phyloP scores from a whole-genome alignment of 2,888 invertebrate genomes.

The Glaucopsyche alexis region DNA sequence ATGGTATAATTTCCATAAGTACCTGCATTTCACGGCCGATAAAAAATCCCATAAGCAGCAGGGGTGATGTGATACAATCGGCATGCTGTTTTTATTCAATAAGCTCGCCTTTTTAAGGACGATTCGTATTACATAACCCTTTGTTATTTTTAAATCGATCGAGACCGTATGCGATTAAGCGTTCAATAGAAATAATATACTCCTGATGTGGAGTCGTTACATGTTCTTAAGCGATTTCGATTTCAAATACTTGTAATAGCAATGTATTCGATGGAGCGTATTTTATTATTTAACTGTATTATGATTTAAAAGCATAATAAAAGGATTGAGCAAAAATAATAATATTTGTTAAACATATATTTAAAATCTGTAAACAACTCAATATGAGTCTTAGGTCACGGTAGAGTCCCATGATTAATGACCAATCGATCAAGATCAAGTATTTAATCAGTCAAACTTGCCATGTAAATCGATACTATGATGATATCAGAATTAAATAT shows the following conservation, averaged over 20 bases:
- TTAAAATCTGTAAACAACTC: background rate
- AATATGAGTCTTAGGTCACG: background rate
- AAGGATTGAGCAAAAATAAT: background rate
- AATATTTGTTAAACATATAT: background rate
- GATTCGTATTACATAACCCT: conserved; percentile 58
- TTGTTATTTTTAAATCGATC: conserved; percentile 66
- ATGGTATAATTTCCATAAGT: conserved; percentile 49
- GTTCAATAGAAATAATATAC: conserved; percentile 32
- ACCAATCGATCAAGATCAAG: background rate
- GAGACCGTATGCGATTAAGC: conserved; percentile 50
- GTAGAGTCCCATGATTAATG: background rate
- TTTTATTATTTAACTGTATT: background rate
- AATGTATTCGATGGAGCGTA: conserved; percentile 3
- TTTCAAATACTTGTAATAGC: conserved; percentile 15
- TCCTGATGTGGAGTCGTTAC: conserved; percentile 23
- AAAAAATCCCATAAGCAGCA: conserved; percentile 60
- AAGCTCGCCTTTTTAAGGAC: conserved; percentile 55
- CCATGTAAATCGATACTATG: background rate
- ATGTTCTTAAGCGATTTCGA: conserved; percentile 14
- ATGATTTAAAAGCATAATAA: background rate
- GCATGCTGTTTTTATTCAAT: conserved; percentile 66
- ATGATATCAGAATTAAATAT: background rate
- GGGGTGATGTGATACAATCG: conserved; percentile 53
- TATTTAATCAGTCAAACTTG: background rate
- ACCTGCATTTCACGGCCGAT: conserved; percentile 65